A percentile compares a stretch with the other conserved stretches of the same genome.
Conservation (phyloP, 2,113 vertebrate genomes). For the Petrocephalus microphthalmus region DNA sequence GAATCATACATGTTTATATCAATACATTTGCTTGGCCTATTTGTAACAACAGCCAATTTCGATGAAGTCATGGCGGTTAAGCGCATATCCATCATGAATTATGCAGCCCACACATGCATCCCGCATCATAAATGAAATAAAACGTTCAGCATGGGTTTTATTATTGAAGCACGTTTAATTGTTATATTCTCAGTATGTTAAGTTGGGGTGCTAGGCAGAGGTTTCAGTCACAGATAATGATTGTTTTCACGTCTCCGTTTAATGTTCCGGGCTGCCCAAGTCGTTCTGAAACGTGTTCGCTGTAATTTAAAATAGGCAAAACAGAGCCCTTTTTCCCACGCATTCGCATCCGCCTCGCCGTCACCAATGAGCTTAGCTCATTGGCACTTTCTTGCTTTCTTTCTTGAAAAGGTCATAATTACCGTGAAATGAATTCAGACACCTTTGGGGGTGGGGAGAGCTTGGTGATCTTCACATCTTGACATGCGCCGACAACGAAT, state of each 20-base stretch:
- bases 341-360: not conserved
- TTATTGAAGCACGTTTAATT: not conserved
- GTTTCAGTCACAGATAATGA: not conserved
- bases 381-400: not conserved
- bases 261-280: not conserved
- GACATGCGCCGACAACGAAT: not conserved
- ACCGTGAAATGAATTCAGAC: conserved; percentile 7
- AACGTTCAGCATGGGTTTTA: not conserved
- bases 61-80: not conserved
- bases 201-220: not conserved
- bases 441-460: conserved; percentile 4
- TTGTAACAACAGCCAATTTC: not conserved
- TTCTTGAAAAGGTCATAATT: not conserved
- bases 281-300: not conserved
- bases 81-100: not conserved
- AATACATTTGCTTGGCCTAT: not conserved
- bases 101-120: too few species aligned
- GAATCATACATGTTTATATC: not conserved
- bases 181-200: not conserved
- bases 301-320: not conserved
- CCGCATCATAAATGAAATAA: not conserved
- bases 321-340: conserved; percentile 9
- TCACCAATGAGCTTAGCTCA: not conserved
- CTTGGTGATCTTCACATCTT: not conserved
- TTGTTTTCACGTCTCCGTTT: not conserved